phyloP scores from a whole-genome alignment of 2,113 vertebrate species.

The Oncorhynchus tshawytscha region DNA sequence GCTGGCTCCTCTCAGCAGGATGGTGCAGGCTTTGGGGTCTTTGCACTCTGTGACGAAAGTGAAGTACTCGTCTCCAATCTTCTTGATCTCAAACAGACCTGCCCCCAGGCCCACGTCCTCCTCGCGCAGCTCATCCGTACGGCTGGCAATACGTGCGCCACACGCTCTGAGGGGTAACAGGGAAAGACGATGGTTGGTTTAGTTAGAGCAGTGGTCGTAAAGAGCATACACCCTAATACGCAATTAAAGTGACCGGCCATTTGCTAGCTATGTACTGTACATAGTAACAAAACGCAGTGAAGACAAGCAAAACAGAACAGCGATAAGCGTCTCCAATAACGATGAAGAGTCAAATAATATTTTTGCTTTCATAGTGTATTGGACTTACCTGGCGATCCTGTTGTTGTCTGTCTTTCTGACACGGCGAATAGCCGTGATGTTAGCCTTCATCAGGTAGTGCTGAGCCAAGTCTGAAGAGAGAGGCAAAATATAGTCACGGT shows the following conservation, averaged over 20 bases:
- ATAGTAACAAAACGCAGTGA: no score
- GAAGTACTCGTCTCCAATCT: constrained; percentile 97
- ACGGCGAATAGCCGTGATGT: constrained; percentile 91
- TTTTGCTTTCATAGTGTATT: no score
- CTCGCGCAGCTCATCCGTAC: constrained; percentile 90
- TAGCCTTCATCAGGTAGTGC: constrained; percentile 94
- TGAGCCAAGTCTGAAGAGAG: constrained; percentile 87
- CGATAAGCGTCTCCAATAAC: neutral
- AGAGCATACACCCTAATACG: no score
- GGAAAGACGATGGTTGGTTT: neutral
- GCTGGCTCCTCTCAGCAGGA: constrained; percentile 91
- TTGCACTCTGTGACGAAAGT: constrained; percentile 94
- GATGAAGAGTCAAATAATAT: no score
- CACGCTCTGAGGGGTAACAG: constrained; percentile 78
- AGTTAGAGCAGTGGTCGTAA: no score
- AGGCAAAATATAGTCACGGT: no score
- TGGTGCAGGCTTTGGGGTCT: constrained; percentile 97
- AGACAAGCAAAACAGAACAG: no score
- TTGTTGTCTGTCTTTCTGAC: constrained; percentile 96
- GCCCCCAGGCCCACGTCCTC: constrained; percentile 89
- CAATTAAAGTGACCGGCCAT: no score
- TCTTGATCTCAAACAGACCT: constrained; percentile 91
- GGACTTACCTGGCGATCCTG: constrained; percentile 85
- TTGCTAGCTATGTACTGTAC: no score
- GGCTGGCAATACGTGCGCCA: constrained; percentile 89